These are phyloP conservation scores for Aselliscus stoliczkanus DNA, from an alignment of 2,797 vertebrate species.

Conservation along the genomic window DNA sequence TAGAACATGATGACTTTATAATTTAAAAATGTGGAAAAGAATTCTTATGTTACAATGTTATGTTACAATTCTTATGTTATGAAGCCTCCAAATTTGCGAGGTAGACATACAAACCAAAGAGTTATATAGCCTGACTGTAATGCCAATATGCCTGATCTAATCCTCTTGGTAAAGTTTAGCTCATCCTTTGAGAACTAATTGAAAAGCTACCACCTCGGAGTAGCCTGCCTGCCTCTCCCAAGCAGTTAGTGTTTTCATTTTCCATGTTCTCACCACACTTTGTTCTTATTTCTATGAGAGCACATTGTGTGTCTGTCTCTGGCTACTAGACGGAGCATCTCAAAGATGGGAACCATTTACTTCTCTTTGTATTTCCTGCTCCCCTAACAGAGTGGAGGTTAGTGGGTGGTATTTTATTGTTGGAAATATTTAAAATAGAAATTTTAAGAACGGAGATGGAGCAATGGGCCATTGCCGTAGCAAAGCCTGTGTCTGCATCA, in stretches of 20 bases:
- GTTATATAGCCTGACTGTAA: neutral
- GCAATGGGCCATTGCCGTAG: neutral
- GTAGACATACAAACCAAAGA: constrained; percentile 5
- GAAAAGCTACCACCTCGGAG: neutral
- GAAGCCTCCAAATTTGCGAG: neutral
- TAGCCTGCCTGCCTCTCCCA: neutral
- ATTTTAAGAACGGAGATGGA: neutral
- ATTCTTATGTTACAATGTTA: neutral
- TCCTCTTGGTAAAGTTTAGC: neutral
- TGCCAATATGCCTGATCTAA: neutral
- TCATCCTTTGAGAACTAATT: constrained; percentile 4
- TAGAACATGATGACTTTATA: neutral
- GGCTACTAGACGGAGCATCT: neutral
- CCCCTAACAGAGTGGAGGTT: neutral
- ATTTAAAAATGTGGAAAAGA: neutral
- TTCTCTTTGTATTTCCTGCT: neutral
- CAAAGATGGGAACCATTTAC: neutral
- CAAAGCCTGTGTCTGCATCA: constrained; percentile 52
- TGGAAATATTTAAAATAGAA: constrained; percentile 29
- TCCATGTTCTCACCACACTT: neutral
- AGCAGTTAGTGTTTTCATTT: neutral
- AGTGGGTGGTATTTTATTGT: neutral
- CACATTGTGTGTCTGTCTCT: neutral
- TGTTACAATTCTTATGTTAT: neutral
- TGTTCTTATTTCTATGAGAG: neutral